phyloP scores from a whole-genome alignment of 2,113 vertebrate species.

The Pyxicephalus adspersus region DNA sequence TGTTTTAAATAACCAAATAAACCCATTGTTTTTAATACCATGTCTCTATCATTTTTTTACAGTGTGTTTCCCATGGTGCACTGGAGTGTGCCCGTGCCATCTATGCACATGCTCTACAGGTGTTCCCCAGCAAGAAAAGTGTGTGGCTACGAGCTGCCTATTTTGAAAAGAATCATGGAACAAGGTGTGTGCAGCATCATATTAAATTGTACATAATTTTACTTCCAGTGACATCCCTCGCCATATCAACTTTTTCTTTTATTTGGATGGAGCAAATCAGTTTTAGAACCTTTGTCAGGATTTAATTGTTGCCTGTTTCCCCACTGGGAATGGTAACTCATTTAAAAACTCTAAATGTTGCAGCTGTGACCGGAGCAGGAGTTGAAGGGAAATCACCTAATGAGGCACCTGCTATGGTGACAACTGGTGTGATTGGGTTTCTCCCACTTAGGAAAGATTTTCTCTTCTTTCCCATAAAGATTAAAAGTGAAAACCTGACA shows the following conservation, averaged over 20 bases:
- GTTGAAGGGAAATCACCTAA: no score
- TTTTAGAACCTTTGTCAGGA: not conserved
- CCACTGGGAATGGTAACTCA: no score
- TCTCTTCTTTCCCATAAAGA: no score
- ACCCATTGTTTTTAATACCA: no score
- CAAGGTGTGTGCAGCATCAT: conserved; percentile 73
- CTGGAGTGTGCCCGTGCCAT: conserved; percentile 95
- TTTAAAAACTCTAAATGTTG: no score
- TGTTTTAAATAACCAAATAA: not conserved
- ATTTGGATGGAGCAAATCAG: not conserved
- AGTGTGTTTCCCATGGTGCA: conserved; percentile 95
- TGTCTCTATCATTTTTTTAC: conserved; percentile 38
- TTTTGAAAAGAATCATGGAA: conserved; percentile 97
- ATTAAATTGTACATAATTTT: not conserved
- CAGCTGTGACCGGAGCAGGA: no score
- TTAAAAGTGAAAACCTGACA: no score
- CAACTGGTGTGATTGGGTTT: no score
- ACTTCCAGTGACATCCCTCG: not conserved
- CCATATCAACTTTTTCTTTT: no score
- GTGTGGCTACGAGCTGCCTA: conserved; percentile 97
- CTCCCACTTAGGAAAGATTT: no score
- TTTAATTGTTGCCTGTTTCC: not conserved
- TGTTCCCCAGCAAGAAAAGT: conserved; percentile 98
- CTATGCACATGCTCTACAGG: conserved; percentile 93
- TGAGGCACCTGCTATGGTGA: no score